Conservation (phyloP, 2,888 invertebrate species). For the Ditula angustiorana region DNA sequence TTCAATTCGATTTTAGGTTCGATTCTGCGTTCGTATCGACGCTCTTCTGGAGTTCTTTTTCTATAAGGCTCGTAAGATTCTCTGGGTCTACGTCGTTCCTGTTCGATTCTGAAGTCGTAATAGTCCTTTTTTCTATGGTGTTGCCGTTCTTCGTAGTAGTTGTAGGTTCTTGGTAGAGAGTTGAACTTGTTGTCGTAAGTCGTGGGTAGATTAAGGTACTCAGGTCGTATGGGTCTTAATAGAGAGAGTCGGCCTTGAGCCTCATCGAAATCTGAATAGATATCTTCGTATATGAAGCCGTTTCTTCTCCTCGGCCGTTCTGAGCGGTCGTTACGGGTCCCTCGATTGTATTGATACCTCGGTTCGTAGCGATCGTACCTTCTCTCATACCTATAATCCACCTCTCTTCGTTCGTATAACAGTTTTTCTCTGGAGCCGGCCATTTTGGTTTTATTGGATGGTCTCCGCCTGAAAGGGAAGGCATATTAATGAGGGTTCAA, state of each 20-base stretch:
- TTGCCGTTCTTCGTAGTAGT: slow-evolving; percentile 67
- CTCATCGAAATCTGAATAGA: slow-evolving; percentile 81
- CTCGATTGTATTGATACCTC: slow-evolving; percentile 27
- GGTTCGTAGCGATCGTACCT: slow-evolving; percentile 26
- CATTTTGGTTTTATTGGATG: slow-evolving; percentile 67
- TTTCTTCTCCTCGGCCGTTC: slow-evolving; percentile 73
- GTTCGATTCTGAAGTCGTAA: slow-evolving; percentile 78
- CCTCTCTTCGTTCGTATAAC: slow-evolving; percentile 60
- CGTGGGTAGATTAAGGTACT: slow-evolving; percentile 76
- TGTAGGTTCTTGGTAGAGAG: slow-evolving; percentile 75
- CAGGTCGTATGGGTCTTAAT: slow-evolving; percentile 80
- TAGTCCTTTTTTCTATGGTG: slow-evolving; percentile 73
- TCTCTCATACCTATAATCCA: slow-evolving; percentile 29
- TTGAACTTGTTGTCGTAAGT: slow-evolving; percentile 74
- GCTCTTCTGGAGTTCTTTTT: slow-evolving; percentile 48
- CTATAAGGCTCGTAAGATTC: slow-evolving; percentile 66
- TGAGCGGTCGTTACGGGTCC: slow-evolving; percentile 50
- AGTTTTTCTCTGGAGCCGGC: slow-evolving; percentile 77
- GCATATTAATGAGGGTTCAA: slow-evolving; percentile 53
- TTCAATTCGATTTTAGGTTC: slow-evolving; percentile 24
- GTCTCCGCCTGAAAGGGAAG: slow-evolving; percentile 62
- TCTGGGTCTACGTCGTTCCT: slow-evolving; percentile 57
- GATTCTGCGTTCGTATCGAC: slow-evolving; percentile 27
- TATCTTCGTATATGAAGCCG: slow-evolving; percentile 81
- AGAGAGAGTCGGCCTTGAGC: slow-evolving; percentile 78